These are phyloP conservation scores for Astur gentilis DNA, from an alignment of 2,113 vertebrate genomes.

Conservation along the genomic window DNA sequence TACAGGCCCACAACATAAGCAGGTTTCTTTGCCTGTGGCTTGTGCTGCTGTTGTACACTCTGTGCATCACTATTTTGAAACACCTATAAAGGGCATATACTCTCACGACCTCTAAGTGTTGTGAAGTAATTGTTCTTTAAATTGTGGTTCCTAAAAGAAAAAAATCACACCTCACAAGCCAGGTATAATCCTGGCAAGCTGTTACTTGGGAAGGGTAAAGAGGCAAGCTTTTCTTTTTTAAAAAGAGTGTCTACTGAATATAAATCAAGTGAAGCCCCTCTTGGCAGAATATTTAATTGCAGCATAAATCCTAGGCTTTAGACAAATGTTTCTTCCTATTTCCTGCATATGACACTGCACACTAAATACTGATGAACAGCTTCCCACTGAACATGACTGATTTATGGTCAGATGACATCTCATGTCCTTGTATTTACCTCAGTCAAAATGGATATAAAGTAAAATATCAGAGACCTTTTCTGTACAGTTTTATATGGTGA, in stretches of 20 bases:
- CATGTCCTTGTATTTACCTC: background rate
- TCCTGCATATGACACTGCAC: background rate
- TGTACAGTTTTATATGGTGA: background rate
- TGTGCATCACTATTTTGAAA: background rate
- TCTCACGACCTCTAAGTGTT: background rate
- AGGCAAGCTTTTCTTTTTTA: background rate
- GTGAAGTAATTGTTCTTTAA: background rate
- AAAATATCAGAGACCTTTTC: background rate
- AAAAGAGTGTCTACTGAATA: background rate
- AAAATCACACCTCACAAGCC: background rate
- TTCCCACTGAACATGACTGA: background rate
- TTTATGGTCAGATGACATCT: background rate
- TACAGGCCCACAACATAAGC: background rate
- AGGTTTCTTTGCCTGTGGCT: background rate
- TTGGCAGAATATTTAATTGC: slow-evolving; percentile 8
- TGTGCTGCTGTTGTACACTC: background rate
- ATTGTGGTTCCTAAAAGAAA: background rate
- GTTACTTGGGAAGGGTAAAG: background rate
- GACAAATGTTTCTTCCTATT: background rate
- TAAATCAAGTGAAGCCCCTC: background rate
- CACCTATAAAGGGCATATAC: background rate
- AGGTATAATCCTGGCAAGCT: background rate
- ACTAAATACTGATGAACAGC: background rate
- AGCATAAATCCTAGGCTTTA: background rate
- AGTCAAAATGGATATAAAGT: background rate